A percentile compares a stretch with the other conserved stretches of the same genome.
Conservation (phyloP, 30 jellyfish, hydroid and myxozoan species). For the Pseudorhiza aurosa region DNA sequence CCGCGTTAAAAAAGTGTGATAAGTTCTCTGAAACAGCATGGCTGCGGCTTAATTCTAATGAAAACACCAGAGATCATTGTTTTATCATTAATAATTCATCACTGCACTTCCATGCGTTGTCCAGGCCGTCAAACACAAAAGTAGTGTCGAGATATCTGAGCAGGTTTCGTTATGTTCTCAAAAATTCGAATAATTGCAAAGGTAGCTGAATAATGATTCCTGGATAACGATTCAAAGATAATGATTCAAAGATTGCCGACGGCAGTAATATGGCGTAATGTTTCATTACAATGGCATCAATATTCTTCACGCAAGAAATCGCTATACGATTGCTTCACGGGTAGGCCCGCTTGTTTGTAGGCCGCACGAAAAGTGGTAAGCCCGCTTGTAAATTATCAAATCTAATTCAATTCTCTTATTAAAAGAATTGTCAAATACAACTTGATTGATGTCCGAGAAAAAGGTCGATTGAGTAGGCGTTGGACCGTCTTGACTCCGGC, state of each 20-base stretch:
- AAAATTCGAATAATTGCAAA: not conserved
- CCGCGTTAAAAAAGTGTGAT: not conserved
- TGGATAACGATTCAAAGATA: no score
- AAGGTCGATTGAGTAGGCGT: no score
- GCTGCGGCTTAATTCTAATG: constrained; percentile 29
- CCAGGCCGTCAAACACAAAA: constrained; percentile 49
- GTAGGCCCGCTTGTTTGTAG: not conserved
- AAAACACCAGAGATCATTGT: constrained; percentile 58
- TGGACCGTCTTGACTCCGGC: no score
- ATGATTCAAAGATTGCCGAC: no score
- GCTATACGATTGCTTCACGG: not conserved
- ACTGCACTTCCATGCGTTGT: constrained; percentile 18
- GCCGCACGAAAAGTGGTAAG: not conserved
- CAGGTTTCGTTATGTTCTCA: constrained; percentile 15
- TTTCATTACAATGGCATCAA: no score
- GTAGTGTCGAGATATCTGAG: constrained; percentile 22
- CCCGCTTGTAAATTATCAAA: no score
- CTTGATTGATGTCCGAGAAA: no score
- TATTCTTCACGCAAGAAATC: not conserved
- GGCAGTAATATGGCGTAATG: no score
- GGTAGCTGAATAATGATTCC: not conserved
- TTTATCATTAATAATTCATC: constrained; percentile 41
- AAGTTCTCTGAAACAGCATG: constrained; percentile 36
- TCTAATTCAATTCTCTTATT: no score
- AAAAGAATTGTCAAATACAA: no score